Base-by-base conservation (phyloP, 2,113 vertebrate species). In the Herpetotheres cachinnans region DNA sequence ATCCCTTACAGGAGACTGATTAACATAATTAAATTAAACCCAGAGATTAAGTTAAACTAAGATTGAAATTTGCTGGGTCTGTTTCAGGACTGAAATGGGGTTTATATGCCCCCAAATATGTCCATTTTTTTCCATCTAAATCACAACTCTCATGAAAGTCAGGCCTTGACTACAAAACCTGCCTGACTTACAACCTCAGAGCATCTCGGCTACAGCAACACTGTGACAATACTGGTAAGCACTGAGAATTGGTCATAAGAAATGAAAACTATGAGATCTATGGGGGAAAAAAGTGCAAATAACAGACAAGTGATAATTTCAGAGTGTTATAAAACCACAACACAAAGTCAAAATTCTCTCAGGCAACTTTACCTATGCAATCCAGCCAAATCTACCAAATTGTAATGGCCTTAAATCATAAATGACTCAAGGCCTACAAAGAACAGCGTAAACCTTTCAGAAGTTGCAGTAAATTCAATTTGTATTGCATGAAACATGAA, bases 11-110 rank as follows among this genome's bases (percentile, higher is more conserved):
- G 85, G 95, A 97, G 96, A 90, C 90, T 93, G 93, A 94, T 96
- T 96, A 96, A 93, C 93, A 73, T 94, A 95, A 97, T 94, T 93
- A 96, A 96, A 92, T 96, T 96, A 95, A 96, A 96, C 49, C 80
- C 54, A n/a, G 84, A 95, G 70, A 95, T 96, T 86, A 90, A 93
- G 90, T 93, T 91, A 93, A 94, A 93, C 62, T 77, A 82, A 93
- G 83, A 95, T 3, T 94, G 90, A 88, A 93, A 94, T 86, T 88
- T 61, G 27, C 62, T 92, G 58, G 6, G 49, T 62, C 40, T 83
- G 46, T 88, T 94, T 94, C 78, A 96, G 67, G 82, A 49, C 66
- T 80, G 61, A 93, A 91, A 32, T 50, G 54, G 40, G 36, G 40
- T 32, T 96, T 82, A 82, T 20, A 72, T 8, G 6, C 36, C 40